Percentiles rank a stretch among this genome's conserved stretches.
Evolutionary conservation across 2,888 invertebrate species (phyloP).

Genomic region (Monoplex corrugatus): DNA sequence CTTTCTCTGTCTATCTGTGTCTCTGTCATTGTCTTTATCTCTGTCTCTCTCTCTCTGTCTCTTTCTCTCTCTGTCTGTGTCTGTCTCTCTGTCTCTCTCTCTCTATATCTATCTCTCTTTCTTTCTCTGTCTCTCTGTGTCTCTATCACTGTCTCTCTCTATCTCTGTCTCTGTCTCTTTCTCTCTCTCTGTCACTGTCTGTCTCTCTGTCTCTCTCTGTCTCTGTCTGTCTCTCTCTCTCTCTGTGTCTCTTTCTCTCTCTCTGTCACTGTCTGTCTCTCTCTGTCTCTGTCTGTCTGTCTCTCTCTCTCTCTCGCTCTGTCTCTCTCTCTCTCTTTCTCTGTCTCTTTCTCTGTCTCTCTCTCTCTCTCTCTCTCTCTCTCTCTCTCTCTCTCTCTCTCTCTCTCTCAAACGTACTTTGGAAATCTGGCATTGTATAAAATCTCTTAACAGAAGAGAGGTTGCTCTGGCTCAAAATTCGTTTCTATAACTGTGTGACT

Average conservation of each 20-base stretch:
- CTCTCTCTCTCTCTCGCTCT: conserved; percentile 36
- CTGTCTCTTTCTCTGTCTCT: conserved; percentile 43
- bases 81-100: not conserved
- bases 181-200: not conserved
- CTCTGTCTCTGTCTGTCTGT: not conserved
- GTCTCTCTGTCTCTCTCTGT: not conserved
- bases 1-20: not conserved
- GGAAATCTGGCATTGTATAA: too few species aligned
- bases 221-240: not conserved
- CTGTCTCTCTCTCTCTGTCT: not conserved
- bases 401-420: too few species aligned
- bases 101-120: not conserved
- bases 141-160: not conserved
- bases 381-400: not conserved
- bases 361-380: conserved; percentile 16
- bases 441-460: too few species aligned
- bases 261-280: conserved; percentile 2
- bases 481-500: too few species aligned
- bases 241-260: conserved; percentile 5
- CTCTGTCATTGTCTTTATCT: not conserved
- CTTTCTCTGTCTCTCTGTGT: not conserved
- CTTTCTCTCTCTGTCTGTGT: not conserved
- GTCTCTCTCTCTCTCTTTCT: conserved; percentile 50
- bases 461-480: too few species aligned
- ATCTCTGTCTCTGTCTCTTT: not conserved